These are phyloP conservation scores for Leptarthrus brevirostris DNA, from an alignment of 2,888 invertebrate genomes.

Conservation along the genomic window DNA sequence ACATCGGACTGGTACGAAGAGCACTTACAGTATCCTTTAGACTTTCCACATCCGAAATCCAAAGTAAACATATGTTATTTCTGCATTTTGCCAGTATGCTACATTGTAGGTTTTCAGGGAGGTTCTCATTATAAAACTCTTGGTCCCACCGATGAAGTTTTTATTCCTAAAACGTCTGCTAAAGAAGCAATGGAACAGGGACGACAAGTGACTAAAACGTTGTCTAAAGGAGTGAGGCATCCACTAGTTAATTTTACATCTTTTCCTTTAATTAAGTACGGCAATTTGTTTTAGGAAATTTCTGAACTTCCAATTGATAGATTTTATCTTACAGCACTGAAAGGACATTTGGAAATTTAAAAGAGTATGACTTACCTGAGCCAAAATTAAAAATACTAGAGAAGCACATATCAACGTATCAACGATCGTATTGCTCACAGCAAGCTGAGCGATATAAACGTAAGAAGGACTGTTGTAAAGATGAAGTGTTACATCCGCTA, in stretches of 20 bases:
- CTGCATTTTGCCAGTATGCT: no score
- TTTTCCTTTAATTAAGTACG: constrained; percentile 1
- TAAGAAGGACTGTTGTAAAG: background rate
- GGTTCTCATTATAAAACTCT: background rate
- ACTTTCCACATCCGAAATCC: background rate
- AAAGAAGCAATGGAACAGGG: constrained; percentile 4
- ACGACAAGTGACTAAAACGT: background rate
- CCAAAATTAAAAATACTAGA: background rate
- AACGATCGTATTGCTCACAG: background rate
- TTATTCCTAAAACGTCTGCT: constrained; percentile 1
- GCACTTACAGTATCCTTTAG: constrained; percentile 1
- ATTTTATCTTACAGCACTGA: background rate
- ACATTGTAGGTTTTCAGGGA: background rate
- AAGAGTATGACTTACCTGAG: background rate
- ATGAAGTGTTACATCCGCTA: constrained; percentile 4
- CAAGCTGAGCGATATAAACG: background rate
- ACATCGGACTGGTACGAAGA: constrained; percentile 1
- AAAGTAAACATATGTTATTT: no score
- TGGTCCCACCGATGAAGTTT: constrained; percentile 25
- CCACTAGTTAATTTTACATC: constrained; percentile 22
- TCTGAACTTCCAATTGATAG: no score
- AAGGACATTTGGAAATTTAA: background rate
- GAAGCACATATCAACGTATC: background rate
- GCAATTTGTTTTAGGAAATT: no score
- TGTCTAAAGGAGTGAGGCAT: background rate